Evolutionary conservation across 2,113 vertebrate species (phyloP).

Genomic region (Paedocypris sp.): DNA sequence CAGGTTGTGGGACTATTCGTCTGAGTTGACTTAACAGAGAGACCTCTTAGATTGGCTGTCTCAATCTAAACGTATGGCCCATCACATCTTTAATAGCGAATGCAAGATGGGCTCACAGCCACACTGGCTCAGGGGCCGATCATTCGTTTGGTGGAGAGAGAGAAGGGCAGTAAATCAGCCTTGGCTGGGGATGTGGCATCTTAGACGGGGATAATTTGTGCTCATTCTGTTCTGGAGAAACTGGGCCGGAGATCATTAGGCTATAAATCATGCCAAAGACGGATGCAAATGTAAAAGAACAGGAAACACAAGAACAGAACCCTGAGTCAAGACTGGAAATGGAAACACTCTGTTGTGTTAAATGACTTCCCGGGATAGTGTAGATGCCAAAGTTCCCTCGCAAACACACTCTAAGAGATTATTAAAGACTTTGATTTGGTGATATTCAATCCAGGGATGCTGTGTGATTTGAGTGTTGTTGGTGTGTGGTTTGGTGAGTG

Average conservation of each 20-base stretch:
- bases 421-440: background rate
- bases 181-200: conserved; percentile 16
- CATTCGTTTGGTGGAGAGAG: conserved; percentile 22
- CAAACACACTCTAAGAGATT: conserved; percentile 1
- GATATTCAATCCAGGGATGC: background rate
- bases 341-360: conserved; percentile 12
- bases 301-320: conserved; percentile 22
- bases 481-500: too few relatives aligned
- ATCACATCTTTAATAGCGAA: conserved; percentile 32
- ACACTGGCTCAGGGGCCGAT: conserved; percentile 15
- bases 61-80: conserved; percentile 20
- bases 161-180: conserved; percentile 32
- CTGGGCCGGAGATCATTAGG: conserved; percentile 28
- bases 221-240: conserved; percentile 35
- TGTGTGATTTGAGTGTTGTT: background rate
- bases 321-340: conserved; percentile 12
- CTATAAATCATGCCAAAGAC: conserved; percentile 31
- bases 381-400: background rate
- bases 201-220: conserved; percentile 39
- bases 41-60: conserved; percentile 16
- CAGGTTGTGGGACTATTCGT: background rate
- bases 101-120: conserved; percentile 21
- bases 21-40: conserved; percentile 5
- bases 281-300: conserved; percentile 23
- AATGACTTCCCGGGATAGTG: conserved; percentile 1